Percentiles rank a stretch among this genome's conserved stretches.
These are phyloP conservation scores for Aspidapion aeneum DNA, from an alignment of 2,888 invertebrate species.

Conservation along the genomic window DNA sequence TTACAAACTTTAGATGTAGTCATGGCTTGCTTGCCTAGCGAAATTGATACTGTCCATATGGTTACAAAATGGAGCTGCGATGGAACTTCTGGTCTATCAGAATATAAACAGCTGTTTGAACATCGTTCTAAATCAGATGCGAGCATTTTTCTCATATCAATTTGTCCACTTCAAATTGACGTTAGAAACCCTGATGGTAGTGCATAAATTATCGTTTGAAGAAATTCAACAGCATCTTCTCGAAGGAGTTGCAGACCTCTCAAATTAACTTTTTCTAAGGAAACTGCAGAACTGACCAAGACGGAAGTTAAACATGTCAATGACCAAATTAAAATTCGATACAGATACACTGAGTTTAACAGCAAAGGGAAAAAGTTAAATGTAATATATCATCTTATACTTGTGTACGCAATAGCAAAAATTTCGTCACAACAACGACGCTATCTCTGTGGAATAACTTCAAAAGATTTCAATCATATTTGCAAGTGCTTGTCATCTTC, in stretches of 20 bases:
- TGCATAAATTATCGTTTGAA: background rate
- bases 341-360: no score
- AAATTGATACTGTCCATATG: background rate
- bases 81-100: background rate
- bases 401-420: background rate
- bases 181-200: background rate
- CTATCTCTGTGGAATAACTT: background rate
- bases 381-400: no score
- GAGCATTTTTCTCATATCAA: slow-evolving; percentile 1
- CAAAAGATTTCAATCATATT: background rate
- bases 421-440: background rate
- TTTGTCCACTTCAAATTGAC: background rate
- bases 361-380: no score
- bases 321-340: background rate
- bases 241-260: background rate
- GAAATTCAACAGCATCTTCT: background rate
- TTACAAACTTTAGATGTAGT: background rate
- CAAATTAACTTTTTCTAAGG: background rate
- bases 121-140: background rate
- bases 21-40: background rate
- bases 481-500: background rate
- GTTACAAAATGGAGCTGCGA: slow-evolving; percentile 3
- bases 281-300: background rate
- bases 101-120: background rate
- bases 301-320: background rate